Percentiles rank a stretch among this genome's conserved stretches.
phyloP scores from a whole-genome alignment of 2,888 invertebrate species.

The Petrophora chlorosata region DNA sequence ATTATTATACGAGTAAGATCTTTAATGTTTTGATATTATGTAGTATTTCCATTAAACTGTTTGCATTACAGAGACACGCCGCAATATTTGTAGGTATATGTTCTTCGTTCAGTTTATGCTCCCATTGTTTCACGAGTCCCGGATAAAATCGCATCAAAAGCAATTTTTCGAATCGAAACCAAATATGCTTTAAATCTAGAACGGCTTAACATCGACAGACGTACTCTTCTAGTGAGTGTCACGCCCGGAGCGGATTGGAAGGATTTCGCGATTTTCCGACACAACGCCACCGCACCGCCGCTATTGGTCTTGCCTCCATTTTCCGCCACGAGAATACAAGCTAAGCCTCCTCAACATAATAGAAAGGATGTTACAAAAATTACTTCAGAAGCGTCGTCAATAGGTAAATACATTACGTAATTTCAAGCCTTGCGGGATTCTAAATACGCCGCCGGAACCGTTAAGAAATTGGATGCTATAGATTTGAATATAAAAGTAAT shows the following conservation, averaged over 20 bases:
- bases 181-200: constrained; percentile 54
- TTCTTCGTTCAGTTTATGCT: not conserved
- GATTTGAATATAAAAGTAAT: constrained; percentile 27
- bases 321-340: constrained; percentile 46
- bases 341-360: constrained; percentile 43
- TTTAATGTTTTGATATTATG: too few relatives aligned
- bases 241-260: constrained; percentile 53
- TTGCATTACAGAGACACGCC: too few relatives aligned
- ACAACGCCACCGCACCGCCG: constrained; percentile 44
- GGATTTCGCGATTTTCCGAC: constrained; percentile 63
- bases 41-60: too few relatives aligned
- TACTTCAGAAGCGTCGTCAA: constrained; percentile 31
- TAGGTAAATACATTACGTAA: constrained; percentile 36
- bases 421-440: constrained; percentile 24
- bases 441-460: constrained; percentile 21
- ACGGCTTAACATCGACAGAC: constrained; percentile 55
- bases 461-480: constrained; percentile 37
- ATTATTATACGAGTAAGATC: too few relatives aligned
- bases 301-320: constrained; percentile 47
- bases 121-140: constrained; percentile 26
- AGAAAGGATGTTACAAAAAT: constrained; percentile 41
- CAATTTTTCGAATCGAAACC: constrained; percentile 43
- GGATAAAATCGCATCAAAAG: constrained; percentile 43
- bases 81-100: not conserved
- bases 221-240: constrained; percentile 53